phyloP scores from a whole-genome alignment of 2,888 invertebrate species.

The Amphipyra berbera region DNA sequence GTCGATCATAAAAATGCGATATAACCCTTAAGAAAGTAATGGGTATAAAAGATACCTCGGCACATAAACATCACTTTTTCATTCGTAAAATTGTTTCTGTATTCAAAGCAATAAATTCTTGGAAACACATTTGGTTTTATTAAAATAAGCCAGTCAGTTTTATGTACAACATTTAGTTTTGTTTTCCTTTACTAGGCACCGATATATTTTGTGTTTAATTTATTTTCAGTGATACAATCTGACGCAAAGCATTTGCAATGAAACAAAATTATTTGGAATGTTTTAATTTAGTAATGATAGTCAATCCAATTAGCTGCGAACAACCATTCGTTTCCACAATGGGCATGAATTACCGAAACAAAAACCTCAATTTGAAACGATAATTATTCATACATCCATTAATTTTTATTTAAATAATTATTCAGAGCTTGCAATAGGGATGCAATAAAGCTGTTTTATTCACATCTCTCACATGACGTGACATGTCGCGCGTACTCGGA shows the following conservation, averaged over 20 bases:
- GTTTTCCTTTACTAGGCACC: slow-evolving; percentile 8
- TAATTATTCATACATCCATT: slow-evolving; percentile 20
- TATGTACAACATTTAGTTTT: slow-evolving; percentile 30
- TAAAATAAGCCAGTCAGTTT: slow-evolving; percentile 34
- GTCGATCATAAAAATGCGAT: slow-evolving; percentile 45
- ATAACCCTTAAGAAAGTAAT: slow-evolving; percentile 51
- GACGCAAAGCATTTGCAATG: slow-evolving; percentile 8
- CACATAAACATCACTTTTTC: slow-evolving; percentile 53
- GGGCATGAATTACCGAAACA: slow-evolving; percentile 15
- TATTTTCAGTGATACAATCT: slow-evolving; percentile 20
- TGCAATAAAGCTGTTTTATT: slow-evolving; percentile 28
- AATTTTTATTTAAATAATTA: slow-evolving; percentile 23
- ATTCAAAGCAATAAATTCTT: slow-evolving; percentile 52
- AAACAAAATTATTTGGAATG: slow-evolving; percentile 21
- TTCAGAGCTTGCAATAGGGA: slow-evolving; percentile 2
- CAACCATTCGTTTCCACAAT: slow-evolving; percentile 12
- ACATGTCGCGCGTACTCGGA: slow-evolving; percentile 17
- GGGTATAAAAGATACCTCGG: slow-evolving; percentile 34
- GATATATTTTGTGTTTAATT: slow-evolving; percentile 20
- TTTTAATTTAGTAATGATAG: slow-evolving; percentile 40
- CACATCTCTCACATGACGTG: slow-evolving; percentile 37
- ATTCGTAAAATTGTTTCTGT: slow-evolving; percentile 52
- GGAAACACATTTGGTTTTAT: slow-evolving; percentile 36
- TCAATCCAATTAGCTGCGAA: slow-evolving; percentile 37
- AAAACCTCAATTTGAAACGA: slow-evolving; percentile 13